Base-by-base conservation (phyloP, 2,113 vertebrate species). In the Dolichallabes microphthalmus region DNA sequence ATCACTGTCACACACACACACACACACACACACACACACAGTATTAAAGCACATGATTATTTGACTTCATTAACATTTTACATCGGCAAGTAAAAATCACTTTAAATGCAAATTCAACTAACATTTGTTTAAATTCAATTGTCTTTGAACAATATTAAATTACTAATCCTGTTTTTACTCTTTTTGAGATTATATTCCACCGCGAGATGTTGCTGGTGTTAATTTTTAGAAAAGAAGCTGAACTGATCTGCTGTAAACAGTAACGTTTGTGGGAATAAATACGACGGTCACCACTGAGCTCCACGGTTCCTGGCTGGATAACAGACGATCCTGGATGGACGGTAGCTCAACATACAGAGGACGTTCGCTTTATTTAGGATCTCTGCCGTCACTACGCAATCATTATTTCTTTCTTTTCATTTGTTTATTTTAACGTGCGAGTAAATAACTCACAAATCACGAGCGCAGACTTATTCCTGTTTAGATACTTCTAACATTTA, bases 1-100 rank as follows among this genome's bases (percentile, higher is more conserved):
- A 85, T 97, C 96, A 90, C 96, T 97, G 85, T 89, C 45, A 88
- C 76, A 78, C 53, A 73, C 35, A 73, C 30, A 35, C 64, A 68
- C 64, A 68, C 68, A 68, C 64, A 30, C 19, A 61, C 61, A 64
- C 61, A 68, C 64, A 66, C 64, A 66, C 64, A 30, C 12, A 12
- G 10, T 74, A 12, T 75, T 52, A 75, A 75, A 75, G 39, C 6
- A 53, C 2, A 53, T 39, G 39, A 39, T 39, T 39, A 4, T 39
- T 39, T 4, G 39, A 39, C 39, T 39, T 39, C 39, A 39, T 39
- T 39, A 14, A 35, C 32, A 35, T 2, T 35, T 35, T 35, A n/a
- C n/a, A n/a, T n/a, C n/a, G n/a, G n/a, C n/a, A n/a, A 53, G 11
- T 53, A 53, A 53, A 10, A 55, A 55, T 55, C 12, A 5, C 57